These are phyloP conservation scores for Corythornis madagascariensis DNA, from an alignment of 2,113 vertebrate species.

Conservation along the genomic window DNA sequence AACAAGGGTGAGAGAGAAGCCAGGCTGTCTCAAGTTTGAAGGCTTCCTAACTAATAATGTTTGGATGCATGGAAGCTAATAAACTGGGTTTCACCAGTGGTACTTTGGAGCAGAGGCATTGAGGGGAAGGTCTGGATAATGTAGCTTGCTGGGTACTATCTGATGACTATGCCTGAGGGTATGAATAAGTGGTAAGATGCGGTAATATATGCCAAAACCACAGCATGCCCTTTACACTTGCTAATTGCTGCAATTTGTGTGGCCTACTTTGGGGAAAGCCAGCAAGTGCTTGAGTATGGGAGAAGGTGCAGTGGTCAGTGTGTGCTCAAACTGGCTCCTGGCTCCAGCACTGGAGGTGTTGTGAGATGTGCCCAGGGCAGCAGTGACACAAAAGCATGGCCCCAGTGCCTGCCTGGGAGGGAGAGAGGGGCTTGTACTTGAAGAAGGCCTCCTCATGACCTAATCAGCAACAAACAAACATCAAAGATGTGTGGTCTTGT, in stretches of 20 bases:
- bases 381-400: not conserved
- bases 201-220: not conserved
- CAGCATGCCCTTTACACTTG: constrained; percentile 29
- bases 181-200: not conserved
- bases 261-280: not conserved
- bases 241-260: constrained; percentile 55
- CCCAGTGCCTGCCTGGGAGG: not conserved
- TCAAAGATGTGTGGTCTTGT: not conserved
- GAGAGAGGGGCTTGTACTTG: not conserved
- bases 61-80: not conserved
- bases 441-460: not conserved
- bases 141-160: not conserved
- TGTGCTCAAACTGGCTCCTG: not conserved
- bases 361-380: rapidly evolving
- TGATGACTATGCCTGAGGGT: not conserved
- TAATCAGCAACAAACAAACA: rapidly evolving
- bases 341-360: not conserved
- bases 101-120: not conserved
- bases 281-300: not conserved
- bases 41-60: not conserved
- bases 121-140: not conserved
- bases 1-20: not conserved
- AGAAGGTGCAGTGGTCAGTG: not conserved
- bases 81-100: not conserved
- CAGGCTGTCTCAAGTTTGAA: not conserved